phyloP scores from a whole-genome alignment of 1,140 invertebrate species.

The Caenorhabditis briggsae region DNA sequence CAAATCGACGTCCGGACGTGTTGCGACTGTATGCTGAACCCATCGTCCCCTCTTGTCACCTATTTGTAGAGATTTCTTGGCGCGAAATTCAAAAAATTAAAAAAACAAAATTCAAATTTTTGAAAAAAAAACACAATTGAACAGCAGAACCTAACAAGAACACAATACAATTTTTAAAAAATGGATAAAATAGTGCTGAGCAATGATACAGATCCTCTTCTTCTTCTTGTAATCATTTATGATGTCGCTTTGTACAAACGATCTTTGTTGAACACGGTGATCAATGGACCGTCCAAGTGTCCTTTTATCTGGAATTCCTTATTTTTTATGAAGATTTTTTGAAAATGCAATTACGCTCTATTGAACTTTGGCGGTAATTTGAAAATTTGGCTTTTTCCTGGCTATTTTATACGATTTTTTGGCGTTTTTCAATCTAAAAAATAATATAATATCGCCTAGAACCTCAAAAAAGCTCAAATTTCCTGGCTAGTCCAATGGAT shows the following conservation, averaged over 20 bases:
- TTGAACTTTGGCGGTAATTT: too few relatives aligned
- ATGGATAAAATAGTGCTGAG: background rate
- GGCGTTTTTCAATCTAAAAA: too few relatives aligned
- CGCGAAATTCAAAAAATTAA: background rate
- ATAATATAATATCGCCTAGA: too few relatives aligned
- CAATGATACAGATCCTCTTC: slow-evolving; percentile 17
- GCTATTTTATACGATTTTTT: too few relatives aligned
- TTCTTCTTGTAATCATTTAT: background rate
- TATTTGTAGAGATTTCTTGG: slow-evolving; percentile 7
- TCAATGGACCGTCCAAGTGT: background rate
- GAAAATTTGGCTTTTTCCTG: too few relatives aligned
- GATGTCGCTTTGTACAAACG: slow-evolving; percentile 22
- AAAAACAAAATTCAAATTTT: background rate
- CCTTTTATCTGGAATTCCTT: slow-evolving; percentile 31
- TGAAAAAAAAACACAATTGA: background rate
- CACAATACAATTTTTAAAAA: slow-evolving; percentile 9
- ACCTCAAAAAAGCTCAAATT: background rate
- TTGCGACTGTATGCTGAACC: slow-evolving; percentile 67
- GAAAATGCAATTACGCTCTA: background rate
- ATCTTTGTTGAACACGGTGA: slow-evolving; percentile 53
- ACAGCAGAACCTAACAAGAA: too few relatives aligned
- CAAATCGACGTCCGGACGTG: slow-evolving; percentile 67
- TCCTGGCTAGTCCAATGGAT: too few relatives aligned
- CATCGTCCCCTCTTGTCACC: slow-evolving; percentile 60
- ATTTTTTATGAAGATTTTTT: background rate